Evolutionary conservation across 2,888 invertebrate species (phyloP).

Genomic region (Omphaloscelis lunosa): DNA sequence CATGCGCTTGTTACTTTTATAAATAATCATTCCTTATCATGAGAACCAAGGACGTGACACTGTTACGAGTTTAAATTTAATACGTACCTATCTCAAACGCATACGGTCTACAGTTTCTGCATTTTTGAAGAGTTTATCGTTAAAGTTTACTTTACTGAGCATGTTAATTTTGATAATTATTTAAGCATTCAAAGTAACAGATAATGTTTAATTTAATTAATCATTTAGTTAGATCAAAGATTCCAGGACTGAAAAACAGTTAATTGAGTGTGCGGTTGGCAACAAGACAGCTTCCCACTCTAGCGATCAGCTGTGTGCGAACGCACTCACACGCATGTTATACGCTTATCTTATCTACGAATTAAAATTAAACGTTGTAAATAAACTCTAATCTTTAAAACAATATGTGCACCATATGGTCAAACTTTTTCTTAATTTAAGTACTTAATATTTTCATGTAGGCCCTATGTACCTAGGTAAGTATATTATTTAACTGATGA

Average conservation of each 20-base stretch:
- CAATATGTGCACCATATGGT: not conserved
- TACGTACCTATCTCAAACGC: conserved; percentile 48
- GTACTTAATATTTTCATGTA: not conserved
- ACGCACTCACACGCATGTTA: conserved; percentile 17
- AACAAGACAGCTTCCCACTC: conserved; percentile 53
- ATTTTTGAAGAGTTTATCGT: conserved; percentile 51
- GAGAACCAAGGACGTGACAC: conserved; percentile 82
- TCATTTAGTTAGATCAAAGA: conserved; percentile 7
- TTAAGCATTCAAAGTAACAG: not conserved
- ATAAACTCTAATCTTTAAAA: not conserved
- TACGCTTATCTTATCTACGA: conserved; percentile 1
- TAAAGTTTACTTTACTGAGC: conserved; percentile 15
- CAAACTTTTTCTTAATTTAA: not conserved
- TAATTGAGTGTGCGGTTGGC: conserved; percentile 55
- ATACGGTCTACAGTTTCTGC: conserved; percentile 66
- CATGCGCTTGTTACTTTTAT: conserved; percentile 76
- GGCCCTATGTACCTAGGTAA: no score
- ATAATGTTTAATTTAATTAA: conserved; percentile 7
- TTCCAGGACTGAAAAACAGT: conserved; percentile 28
- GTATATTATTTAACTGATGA: not conserved
- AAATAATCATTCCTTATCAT: conserved; percentile 81
- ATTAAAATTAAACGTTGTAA: conserved; percentile 12
- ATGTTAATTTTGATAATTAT: conserved; percentile 16
- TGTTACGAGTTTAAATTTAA: conserved; percentile 72
- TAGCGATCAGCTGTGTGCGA: conserved; percentile 52